These are phyloP conservation scores for Crotalus viridis DNA, from an alignment of 2,113 vertebrate species.

Conservation along the genomic window DNA sequence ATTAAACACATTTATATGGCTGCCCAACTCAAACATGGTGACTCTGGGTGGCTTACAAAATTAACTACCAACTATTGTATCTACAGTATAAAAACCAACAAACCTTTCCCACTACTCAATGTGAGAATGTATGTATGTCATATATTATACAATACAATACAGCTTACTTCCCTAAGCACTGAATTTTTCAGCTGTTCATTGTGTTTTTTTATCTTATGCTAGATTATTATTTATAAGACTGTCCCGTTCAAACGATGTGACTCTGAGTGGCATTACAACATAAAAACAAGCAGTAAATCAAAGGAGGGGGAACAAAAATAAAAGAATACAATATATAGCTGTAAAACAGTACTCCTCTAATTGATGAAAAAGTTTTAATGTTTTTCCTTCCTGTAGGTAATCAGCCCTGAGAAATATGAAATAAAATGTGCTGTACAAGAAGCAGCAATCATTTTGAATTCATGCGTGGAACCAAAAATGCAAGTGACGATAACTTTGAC, in stretches of 20 bases:
- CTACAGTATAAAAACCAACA: background rate
- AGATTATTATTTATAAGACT: background rate
- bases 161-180: background rate
- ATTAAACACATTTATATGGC: background rate
- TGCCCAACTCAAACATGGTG: background rate
- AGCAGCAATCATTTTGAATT: constrained; percentile 91
- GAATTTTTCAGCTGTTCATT: background rate
- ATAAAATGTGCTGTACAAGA: constrained; percentile 89
- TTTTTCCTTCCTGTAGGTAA: constrained; percentile 76
- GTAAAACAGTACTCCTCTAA: background rate
- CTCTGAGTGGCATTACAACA: background rate
- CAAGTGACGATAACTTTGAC: constrained; percentile 97
- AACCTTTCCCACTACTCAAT: background rate
- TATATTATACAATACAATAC: background rate
- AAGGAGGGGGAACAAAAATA: background rate
- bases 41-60: background rate
- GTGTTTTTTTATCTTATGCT: background rate
- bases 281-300: background rate
- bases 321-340: no score
- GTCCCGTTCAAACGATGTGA: background rate
- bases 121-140: background rate
- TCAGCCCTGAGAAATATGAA: constrained; percentile 96
- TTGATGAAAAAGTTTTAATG: constrained; percentile 34
- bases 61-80: background rate
- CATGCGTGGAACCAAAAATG: constrained; percentile 93